These are phyloP conservation scores for Chrysogorgia sp. DNA, from an alignment of 92 coral and sea anemone genomes.

Conservation along the genomic window DNA sequence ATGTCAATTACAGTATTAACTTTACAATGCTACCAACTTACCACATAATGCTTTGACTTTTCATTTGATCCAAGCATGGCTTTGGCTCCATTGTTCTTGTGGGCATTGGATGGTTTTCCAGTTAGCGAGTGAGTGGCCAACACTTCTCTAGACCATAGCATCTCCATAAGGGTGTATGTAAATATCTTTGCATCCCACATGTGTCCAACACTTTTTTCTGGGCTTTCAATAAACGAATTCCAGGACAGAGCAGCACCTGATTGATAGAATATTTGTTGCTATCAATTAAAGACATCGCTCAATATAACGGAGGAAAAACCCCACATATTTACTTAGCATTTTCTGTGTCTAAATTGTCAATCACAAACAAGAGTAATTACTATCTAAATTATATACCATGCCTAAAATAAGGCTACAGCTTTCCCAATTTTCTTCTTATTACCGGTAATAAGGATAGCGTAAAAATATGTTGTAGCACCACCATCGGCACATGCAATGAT, in stretches of 20 bases:
- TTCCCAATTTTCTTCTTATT: too few relatives aligned
- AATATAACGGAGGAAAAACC: too few relatives aligned
- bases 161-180: slow-evolving; percentile 25
- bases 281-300: background rate
- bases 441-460: too few relatives aligned
- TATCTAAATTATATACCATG: too few relatives aligned
- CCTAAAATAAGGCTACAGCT: too few relatives aligned
- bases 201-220: slow-evolving; percentile 32
- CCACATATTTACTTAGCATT: too few relatives aligned
- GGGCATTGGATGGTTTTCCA: slow-evolving; percentile 20
- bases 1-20: too few relatives aligned
- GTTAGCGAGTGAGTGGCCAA: slow-evolving; percentile 15
- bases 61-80: background rate
- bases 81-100: too few relatives aligned
- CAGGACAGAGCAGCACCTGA: background rate
- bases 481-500: too few relatives aligned
- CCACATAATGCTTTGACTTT: slow-evolving; percentile 21
- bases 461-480: too few relatives aligned
- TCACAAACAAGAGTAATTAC: too few relatives aligned
- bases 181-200: slow-evolving; percentile 13
- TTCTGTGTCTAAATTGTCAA: too few relatives aligned
- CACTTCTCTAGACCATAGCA: slow-evolving; percentile 21
- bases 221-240: slow-evolving; percentile 1
- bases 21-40: slow-evolving; percentile 3
- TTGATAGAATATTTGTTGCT: background rate